Base-by-base conservation (phyloP, 2,797 vertebrate genomes). In the Clarias pachynema region DNA sequence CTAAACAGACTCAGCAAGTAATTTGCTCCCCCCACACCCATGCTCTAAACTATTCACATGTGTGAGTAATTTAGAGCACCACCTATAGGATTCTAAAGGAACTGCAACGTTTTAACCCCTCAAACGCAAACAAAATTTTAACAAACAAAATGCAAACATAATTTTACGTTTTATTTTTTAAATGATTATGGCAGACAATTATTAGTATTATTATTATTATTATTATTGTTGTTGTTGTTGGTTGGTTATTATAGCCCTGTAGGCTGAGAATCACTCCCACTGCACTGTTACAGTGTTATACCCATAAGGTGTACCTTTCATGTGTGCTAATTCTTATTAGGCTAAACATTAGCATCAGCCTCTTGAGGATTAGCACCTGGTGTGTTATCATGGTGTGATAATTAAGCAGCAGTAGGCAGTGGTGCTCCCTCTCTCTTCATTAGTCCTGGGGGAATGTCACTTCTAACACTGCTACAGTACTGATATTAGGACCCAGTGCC, bases 391-490 rank as follows among this genome's bases (percentile, higher is more conserved):
- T 87, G 89, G 90, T 87, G 59, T 86, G 80, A 91, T 92, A 93
- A 94, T 94, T 93, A 94, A 91, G 93, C 91, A 93, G 92, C 94
- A 91, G 93, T 90, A 63, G 15, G 9, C 34, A 79, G 34, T n/a
- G 0, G 26, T 10, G 3, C 15, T 57, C 73, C 31, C 24, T 49
- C 9, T 72, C 18, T 40, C 18, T 37, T 7, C 20, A 6, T 34
- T 3, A 10, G 31, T 14, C n/a, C 24, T 63, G 60, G n/a, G 60
- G 24, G 62, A 65, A 65, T 14, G 29, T 6, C 1, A 20, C 29
- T 34, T 68, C 18, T 34, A 18, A 68, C 18, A 68, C 65, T 68
- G 72, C 14, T 56, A 77, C 53, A 56, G 57, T 26, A 29, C 65
- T 20, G 15, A 53, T 57, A 77, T 57, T 18, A 90, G 92, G 88